These are phyloP conservation scores for Troides aeacus DNA, from an alignment of 2,888 invertebrate species.

Conservation along the genomic window DNA sequence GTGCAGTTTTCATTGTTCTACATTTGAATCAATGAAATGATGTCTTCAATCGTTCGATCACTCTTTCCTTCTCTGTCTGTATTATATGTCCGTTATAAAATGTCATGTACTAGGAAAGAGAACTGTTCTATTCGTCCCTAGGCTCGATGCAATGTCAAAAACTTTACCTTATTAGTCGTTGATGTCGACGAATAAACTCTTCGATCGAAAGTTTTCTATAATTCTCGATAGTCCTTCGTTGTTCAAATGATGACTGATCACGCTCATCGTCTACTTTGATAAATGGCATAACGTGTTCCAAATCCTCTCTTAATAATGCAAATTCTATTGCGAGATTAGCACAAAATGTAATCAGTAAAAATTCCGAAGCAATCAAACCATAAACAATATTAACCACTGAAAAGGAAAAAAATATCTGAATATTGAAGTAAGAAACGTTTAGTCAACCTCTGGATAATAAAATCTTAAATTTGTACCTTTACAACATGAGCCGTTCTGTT, in stretches of 20 bases:
- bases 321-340: conserved; percentile 53
- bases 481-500: too few relatives aligned
- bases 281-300: conserved; percentile 39
- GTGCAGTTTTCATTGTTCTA: too few relatives aligned
- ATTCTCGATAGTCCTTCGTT: neutral
- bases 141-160: neutral
- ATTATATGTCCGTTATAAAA: too few relatives aligned
- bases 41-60: too few relatives aligned
- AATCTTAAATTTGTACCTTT: too few relatives aligned
- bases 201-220: conserved; percentile 35
- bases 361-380: conserved; percentile 47
- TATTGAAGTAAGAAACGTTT: too few relatives aligned
- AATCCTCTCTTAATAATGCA: conserved; percentile 46
- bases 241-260: conserved; percentile 3
- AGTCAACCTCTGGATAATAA: too few relatives aligned
- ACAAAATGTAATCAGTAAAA: conserved; percentile 49
- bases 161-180: conserved; percentile 49
- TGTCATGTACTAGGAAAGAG: too few relatives aligned
- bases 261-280: conserved; percentile 14
- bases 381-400: conserved; percentile 48
- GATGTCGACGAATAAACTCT: conserved; percentile 47
- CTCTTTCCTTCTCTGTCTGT: too few relatives aligned
- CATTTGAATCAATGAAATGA: too few relatives aligned
- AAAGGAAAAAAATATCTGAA: conserved; percentile 31
- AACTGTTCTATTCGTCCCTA: too few relatives aligned